A percentile compares a stretch with the other conserved stretches of the same genome.
These are phyloP conservation scores for Drosophila kohkoa DNA, from an alignment of 1,140 invertebrate genomes.

Conservation along the genomic window DNA sequence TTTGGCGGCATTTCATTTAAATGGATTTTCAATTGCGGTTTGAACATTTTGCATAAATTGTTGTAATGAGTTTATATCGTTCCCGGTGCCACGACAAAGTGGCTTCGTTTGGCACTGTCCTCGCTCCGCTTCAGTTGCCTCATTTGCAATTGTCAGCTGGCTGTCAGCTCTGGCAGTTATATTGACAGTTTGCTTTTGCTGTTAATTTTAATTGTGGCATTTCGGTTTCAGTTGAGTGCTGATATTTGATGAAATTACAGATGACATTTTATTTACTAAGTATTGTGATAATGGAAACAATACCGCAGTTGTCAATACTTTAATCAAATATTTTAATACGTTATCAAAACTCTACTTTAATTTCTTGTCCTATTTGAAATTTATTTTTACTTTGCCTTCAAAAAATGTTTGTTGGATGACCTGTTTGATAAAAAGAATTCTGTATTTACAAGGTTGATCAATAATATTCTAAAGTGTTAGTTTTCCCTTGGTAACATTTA, in stretches of 20 bases:
- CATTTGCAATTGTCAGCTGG: conserved; percentile 75
- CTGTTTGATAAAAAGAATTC: no score
- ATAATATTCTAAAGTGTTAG: no score
- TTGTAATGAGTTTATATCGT: conserved; percentile 79
- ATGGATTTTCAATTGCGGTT: conserved; percentile 84
- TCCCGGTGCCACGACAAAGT: conserved; percentile 48
- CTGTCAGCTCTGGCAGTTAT: conserved; percentile 70
- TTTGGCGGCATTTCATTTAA: conserved; percentile 79
- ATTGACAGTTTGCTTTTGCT: conserved; percentile 77
- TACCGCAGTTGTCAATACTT: no score
- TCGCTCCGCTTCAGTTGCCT: conserved; percentile 19
- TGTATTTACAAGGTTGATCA: no score
- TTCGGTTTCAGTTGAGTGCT: conserved; percentile 22
- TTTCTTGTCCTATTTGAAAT: no score
- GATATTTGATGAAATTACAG: conserved; percentile 51
- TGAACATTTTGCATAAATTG: conserved; percentile 84
- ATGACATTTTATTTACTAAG: conserved; percentile 19
- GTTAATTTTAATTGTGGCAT: conserved; percentile 77
- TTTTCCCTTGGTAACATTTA: no score
- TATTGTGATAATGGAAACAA: no score
- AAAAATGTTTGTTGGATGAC: no score
- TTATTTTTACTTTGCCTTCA: no score
- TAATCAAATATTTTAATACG: no score
- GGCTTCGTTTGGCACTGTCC: conserved; percentile 58
- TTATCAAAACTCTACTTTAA: no score